A percentile compares a stretch with the other conserved stretches of the same genome.
Evolutionary conservation across 1,140 invertebrate species (phyloP).

Genomic region (Plutomurus gul): DNA sequence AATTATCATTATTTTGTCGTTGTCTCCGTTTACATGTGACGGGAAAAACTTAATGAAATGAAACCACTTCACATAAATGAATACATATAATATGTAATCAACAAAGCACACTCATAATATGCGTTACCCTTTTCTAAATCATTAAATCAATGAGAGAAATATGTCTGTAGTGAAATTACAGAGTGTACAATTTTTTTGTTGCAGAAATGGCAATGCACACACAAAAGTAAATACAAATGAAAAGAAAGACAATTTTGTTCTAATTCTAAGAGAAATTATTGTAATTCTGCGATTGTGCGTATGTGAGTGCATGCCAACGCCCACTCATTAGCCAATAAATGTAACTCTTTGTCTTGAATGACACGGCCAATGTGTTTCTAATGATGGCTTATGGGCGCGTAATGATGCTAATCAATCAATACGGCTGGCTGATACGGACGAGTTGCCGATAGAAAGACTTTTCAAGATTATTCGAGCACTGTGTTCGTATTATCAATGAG

Average conservation of each 20-base stretch:
- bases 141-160: no score
- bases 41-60: background rate
- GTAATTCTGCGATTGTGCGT: background rate
- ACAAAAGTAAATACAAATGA: no score
- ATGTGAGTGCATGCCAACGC: background rate
- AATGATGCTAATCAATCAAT: conserved; percentile 28
- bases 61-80: background rate
- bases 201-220: no score
- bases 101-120: no score
- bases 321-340: conserved; percentile 8
- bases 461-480: no score
- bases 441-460: conserved; percentile 1
- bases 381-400: conserved; percentile 18
- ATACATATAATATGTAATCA: no score
- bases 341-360: conserved; percentile 9
- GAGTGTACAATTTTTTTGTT: no score
- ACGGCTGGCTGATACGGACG: background rate
- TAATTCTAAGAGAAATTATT: conserved; percentile 2
- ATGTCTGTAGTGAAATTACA: no score
- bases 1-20: background rate
- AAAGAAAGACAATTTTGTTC: background rate
- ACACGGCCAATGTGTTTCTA: background rate
- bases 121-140: no score
- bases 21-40: background rate
- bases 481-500: no score